Percentiles rank a stretch among this genome's conserved stretches.
Conservation (phyloP, 2,113 vertebrate species). For the human region DNA sequence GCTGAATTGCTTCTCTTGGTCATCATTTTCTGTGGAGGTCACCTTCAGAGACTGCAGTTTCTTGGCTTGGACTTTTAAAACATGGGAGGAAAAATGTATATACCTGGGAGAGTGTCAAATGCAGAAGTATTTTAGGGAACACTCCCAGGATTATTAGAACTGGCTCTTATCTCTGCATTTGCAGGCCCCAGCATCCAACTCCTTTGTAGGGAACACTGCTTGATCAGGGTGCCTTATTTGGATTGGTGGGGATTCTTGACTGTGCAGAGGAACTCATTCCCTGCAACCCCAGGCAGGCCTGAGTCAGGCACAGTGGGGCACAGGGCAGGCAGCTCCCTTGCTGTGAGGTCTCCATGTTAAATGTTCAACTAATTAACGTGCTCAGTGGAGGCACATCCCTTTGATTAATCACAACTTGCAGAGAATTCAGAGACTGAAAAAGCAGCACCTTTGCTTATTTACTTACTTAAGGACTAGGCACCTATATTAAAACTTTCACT, state of each 20-base stretch:
- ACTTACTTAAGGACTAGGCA: neutral
- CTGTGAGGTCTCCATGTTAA: slow-evolving; percentile 53
- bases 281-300: neutral
- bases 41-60: neutral
- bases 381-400: slow-evolving; percentile 41
- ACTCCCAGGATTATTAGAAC: neutral
- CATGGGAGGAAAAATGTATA: neutral
- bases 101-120: neutral
- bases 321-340: neutral
- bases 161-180: slow-evolving; percentile 26
- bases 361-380: slow-evolving; percentile 56
- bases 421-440: slow-evolving; percentile 12
- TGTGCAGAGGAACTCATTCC: slow-evolving; percentile 22
- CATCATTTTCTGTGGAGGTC: neutral
- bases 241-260: neutral
- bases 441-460: neutral
- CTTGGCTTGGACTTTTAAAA: neutral
- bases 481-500: neutral
- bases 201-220: neutral
- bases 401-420: slow-evolving; percentile 51
- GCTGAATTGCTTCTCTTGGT: neutral
- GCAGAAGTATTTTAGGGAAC: neutral
- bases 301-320: slow-evolving; percentile 25
- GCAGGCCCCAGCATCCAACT: neutral
- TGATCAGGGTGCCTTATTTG: neutral